Conservation (phyloP, 2,888 invertebrate genomes). For the Chromoteleia sp. region DNA sequence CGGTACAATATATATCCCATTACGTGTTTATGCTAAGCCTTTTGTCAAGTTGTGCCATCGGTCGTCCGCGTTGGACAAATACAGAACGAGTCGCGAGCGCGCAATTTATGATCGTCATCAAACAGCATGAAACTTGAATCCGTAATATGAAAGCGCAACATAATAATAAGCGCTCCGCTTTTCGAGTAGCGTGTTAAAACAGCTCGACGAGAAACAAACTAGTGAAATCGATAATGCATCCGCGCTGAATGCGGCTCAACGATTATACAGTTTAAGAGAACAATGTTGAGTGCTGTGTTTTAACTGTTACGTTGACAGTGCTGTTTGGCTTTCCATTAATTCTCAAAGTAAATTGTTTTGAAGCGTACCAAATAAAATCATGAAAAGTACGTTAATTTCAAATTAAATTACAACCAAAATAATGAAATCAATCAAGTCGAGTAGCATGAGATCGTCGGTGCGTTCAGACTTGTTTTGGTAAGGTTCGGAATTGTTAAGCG, state of each 20-base stretch:
- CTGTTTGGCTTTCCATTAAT: conserved; percentile 69
- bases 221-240: conserved; percentile 69
- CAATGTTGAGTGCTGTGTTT: conserved; percentile 69
- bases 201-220: conserved; percentile 68
- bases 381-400: conserved; percentile 66
- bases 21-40: conserved; percentile 68
- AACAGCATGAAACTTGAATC: conserved; percentile 70
- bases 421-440: conserved; percentile 61
- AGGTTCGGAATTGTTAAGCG: background rate
- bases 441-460: conserved; percentile 2
- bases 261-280: conserved; percentile 70
- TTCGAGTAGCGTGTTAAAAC: conserved; percentile 69
- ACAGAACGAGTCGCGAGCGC: conserved; percentile 49
- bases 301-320: conserved; percentile 66
- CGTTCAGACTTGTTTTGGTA: conserved; percentile 25
- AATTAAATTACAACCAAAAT: conserved; percentile 60
- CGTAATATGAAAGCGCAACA: conserved; percentile 70
- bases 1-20: conserved; percentile 67
- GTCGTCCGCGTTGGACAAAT: conserved; percentile 60
- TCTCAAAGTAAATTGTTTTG: conserved; percentile 70
- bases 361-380: conserved; percentile 61
- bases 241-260: conserved; percentile 69
- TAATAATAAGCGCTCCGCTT: conserved; percentile 68
- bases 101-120: conserved; percentile 69
- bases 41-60: conserved; percentile 68